Base-by-base conservation (phyloP, 1,140 invertebrate species). In the Drosophila novamexicana region DNA sequence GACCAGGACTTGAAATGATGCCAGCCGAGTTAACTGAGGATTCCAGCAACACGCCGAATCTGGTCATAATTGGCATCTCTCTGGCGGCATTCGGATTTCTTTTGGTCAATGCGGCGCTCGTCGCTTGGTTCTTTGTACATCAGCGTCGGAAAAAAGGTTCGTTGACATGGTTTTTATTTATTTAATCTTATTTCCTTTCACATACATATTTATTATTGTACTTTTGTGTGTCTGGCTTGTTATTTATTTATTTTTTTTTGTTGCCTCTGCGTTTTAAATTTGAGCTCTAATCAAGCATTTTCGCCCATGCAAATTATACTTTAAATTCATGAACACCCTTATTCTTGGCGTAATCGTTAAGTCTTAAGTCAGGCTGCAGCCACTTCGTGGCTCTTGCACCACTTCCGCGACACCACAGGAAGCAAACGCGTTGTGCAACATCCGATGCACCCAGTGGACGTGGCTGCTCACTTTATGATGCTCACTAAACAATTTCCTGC, bases 51-150 rank as follows among this genome's bases (percentile, higher is more conserved):
- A 93, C 96, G 49, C 95, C 96, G 16, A 95, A 96, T 90, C 94
- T 97, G 74, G 95, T 97, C 79, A 96, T 97, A 80, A 95, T 98
- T 73, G 95, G 95, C 79, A 96, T 97, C 9, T 96, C 96, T 36
- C 94, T 97, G 62, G 95, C 97, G 56, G 96, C 96, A 36, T 95
- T 96, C 63, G 94, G 96, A 74, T 94, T 98, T 50, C 94, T 98
- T 47, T 92, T 97, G 63, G 94, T 97, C 77, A 98, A 98, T 93
- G 95, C 97, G 70, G 95, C 95, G 65, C 94, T 98, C 69, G 96
- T 98, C 73, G 95, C 96, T 66, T 97, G 96, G 93, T 97, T 97
- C 93, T 94, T 97, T 81, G 95, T 96, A 57, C 95, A 96, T 92
- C 94, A 96, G 92, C 94, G 95, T 83, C 86, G 90, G 77, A 94